Base-by-base conservation (phyloP, 2,797 vertebrate genomes). In the Periophthalmus magnuspinnatus region DNA sequence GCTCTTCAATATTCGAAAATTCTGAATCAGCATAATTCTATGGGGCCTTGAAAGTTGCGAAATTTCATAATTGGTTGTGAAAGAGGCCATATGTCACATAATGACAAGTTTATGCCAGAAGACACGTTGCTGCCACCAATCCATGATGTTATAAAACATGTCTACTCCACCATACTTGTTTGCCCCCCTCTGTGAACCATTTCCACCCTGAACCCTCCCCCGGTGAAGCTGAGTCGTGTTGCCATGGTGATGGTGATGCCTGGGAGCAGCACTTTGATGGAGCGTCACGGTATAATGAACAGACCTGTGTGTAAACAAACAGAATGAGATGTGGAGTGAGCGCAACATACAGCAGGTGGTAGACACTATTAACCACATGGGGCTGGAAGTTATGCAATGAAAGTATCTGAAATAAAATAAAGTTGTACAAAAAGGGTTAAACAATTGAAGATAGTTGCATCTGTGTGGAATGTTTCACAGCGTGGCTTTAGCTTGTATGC, bases 241-340 rank as follows among this genome's bases (percentile, higher is more conserved):
- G 92, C 92, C 92, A 90, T 32, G 86, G 92, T 90, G 90, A 94
- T 92, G 86, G 83, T 85, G 88, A 91, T 91, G 90, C 91, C 90
- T 83, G 85, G 81, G 88, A 92, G 91, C 88, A 73, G 65, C 65
- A 82, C 88, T 91, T 91, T 91, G 88, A 92, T 92, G 89, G 91
- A 89, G 85, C 86, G 88, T 86, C 87, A 76, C 74, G 74, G 81
- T 77, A 84, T 84, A 83, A 81, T 74, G 72, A 85, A 82, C 56
- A 1, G 65, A 65, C 69, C 55, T 70, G 71, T 73, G 76, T 58
- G 54, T 72, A 68, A 72, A 81, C 72, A 66, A 50, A 19, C 24
- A 57, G 52, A 56, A 24, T 14, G 54, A 14, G 54, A 16, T 54
- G 47, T 60, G 33, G 57, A 63, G 24, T 50, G 68, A 32, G 24